Base-by-base conservation (phyloP, 92 coral and sea anemone genomes). In the Epizoanthus stellaris region DNA sequence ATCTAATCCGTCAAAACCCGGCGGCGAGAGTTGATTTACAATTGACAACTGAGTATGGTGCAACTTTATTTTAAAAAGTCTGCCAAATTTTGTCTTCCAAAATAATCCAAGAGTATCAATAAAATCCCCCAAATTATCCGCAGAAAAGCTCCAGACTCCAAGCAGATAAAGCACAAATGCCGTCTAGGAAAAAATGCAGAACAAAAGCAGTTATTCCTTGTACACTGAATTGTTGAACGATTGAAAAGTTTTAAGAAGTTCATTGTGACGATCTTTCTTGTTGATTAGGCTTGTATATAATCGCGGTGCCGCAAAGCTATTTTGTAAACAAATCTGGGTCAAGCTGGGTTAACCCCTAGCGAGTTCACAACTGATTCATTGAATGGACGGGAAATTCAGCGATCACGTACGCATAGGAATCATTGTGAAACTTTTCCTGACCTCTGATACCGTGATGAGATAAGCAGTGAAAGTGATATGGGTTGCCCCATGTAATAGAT, bases 381-480 rank as follows among this genome's bases (percentile, higher is more conserved):
- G 9, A 43, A 45, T 79, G 83, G 60, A 25, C 43, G 61, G 65
- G 20, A 62, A 60, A 40, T 20, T 42, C 67, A 9, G 25, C 21
- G 83, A 79, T 79, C 83, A 79, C 83, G 83, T 79, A 79, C 72
- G 70, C 56, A 17, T 25, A 39, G 16, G 47, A 77, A 61, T 39
- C 40, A 21, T 79, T 79, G 80, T 40, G 71, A 79, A 63, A 79
- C 12, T 9, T 61, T 39, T 3, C 58, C 39, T 63, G 83, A 79
- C 83, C 72, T 79, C 65, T 42, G 19, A 39, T 14, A 61, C n/a
- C 21, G 14, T 20, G 72, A 40, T 34, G 21, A 77, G 23, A 43
- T 34, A 68, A 43, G 40, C 6, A 6, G 6, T 13, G 80, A 52
- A 45, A 52, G 56, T 11, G 56, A 52, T 52, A 52, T 52, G 56